Evolutionary conservation across 2,888 invertebrate species (phyloP).

Genomic region (Cantharis flavilabris): DNA sequence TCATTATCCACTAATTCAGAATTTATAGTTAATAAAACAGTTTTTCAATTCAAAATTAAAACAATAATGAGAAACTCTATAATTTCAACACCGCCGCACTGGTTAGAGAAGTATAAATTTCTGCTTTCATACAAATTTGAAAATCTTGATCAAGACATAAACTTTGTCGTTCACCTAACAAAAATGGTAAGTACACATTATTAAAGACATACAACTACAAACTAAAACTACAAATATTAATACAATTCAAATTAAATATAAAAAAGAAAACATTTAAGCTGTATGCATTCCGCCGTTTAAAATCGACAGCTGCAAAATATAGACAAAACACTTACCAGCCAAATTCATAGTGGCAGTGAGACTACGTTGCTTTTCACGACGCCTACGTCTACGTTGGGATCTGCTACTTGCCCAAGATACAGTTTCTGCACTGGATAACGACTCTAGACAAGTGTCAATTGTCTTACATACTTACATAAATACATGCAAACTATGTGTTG

Average conservation of each 20-base stretch:
- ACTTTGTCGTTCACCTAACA: not conserved
- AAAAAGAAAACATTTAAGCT: not conserved
- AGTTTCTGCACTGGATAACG: conserved; percentile 65
- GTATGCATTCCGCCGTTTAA: conserved; percentile 13
- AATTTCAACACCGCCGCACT: not conserved
- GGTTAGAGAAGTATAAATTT: not conserved
- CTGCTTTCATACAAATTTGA: not conserved
- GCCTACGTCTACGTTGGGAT: conserved; percentile 51
- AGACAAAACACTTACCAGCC: conserved; percentile 46
- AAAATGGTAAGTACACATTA: not conserved
- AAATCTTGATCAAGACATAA: not conserved
- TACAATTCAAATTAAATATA: not conserved
- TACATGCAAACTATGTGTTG: not conserved
- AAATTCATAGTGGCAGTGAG: conserved; percentile 49
- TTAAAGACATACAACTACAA: not conserved
- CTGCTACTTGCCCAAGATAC: conserved; percentile 60
- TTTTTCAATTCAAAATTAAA: not conserved
- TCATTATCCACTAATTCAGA: not conserved
- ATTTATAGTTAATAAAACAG: not conserved
- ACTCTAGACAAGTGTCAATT: conserved; percentile 55
- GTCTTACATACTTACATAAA: conserved; percentile 19
- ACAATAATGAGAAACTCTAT: not conserved
- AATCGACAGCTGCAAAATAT: conserved; percentile 41
- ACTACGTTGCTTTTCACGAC: conserved; percentile 49
- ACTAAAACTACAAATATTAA: not conserved